Evolutionary conservation across 2,113 vertebrate species (phyloP), one percentile per base, ranked within the genome.

Genomic region (Oenanthe oenanthe): DNA sequence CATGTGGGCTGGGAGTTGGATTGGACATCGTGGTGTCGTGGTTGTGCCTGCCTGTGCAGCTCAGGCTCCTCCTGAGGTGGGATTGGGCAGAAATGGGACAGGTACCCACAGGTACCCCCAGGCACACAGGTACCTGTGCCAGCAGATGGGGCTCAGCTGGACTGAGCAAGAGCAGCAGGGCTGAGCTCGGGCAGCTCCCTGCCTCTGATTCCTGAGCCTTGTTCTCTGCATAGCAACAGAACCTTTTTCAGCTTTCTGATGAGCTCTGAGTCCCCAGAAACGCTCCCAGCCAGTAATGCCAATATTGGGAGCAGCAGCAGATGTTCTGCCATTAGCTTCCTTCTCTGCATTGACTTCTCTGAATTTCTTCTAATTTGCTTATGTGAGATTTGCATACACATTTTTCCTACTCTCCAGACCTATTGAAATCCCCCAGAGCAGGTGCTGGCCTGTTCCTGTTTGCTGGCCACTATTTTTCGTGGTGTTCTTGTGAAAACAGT

Each of bases 331-430:
- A 56, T 93, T 80, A 95, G 88, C 68, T 40, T 66, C 28, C 79
- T 95, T 50, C 80, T 92, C 76, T 82, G 92, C 88, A 93, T 80
- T 85, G 72, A 89, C 56, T 89, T 94, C 36, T 83, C 89, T 89
- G 87, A 92, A 94, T 96, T 91, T 89, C 92, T 92, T 91, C 78
- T 92, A 31, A 93, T 87, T 93, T 94, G 58, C 81, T 95, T 78
- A 21, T 74, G 89, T 70, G 38, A 32, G 95, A 96, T 87, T 88
- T 77, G 85, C 66, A 85, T 87, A 28, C 28, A 15, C 18, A 1
- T 45, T 85, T 94, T 74, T 95, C 70, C 76, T 72, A n/a, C 42
- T 57, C n/a, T 85, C 29, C n/a, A 89, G 58, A 28, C 80, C 38
- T 85, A 75, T 85, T 87, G 78, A 78, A 92, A 89, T 77, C 32